Evolutionary conservation across 1,140 invertebrate species (phyloP), one percentile per base, ranked within the genome.

Genomic region (Ceratina australensis): DNA sequence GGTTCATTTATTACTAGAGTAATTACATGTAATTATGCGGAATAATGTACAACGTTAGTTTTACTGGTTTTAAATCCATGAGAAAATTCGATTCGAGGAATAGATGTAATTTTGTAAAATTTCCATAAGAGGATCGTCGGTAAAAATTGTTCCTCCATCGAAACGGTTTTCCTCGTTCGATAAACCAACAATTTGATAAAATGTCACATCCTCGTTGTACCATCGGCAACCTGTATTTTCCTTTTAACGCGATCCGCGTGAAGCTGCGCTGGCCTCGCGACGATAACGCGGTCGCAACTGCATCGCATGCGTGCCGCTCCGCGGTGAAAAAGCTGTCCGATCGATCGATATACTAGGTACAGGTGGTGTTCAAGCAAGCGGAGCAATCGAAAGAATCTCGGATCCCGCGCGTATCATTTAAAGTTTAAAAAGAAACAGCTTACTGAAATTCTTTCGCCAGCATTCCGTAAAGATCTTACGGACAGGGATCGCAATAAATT

Each of bases 401-500:
- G 20, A 2, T 7, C 56, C 20, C 56, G 20, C 24, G 24, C 7
- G 60, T 47, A 13, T 59, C 54, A 12, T 59, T 57, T 20, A 13
- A n/a, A 18, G 3, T 50, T n/a, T 4, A 26, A 59, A 42, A 60
- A 8, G 18, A 2, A 16, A 20, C 54, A 49, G 20, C 16, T n/a
- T 69, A n/a, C 26, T 47, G 75, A 77, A 47, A 78, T 54, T 75
- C 56, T 67, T 78, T 26, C 15, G 33, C 18, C 15, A 18, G 12
- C 24, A 20, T 67, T 28, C n/a, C 16, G 12, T 18, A 16, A 18
- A 12, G 16, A 67, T 78, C 75, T 59, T 56, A 15, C 10, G 3
- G 12, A 42, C 33, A 10, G 13, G 47, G 28, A 42, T 56, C 26
- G 72, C 71, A 61, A 80, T 86, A 75, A 86, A 82, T 86, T 82